These are phyloP conservation scores for Pseudachorutes palmiensis DNA, from an alignment of 1,140 invertebrate genomes.

Conservation along the genomic window DNA sequence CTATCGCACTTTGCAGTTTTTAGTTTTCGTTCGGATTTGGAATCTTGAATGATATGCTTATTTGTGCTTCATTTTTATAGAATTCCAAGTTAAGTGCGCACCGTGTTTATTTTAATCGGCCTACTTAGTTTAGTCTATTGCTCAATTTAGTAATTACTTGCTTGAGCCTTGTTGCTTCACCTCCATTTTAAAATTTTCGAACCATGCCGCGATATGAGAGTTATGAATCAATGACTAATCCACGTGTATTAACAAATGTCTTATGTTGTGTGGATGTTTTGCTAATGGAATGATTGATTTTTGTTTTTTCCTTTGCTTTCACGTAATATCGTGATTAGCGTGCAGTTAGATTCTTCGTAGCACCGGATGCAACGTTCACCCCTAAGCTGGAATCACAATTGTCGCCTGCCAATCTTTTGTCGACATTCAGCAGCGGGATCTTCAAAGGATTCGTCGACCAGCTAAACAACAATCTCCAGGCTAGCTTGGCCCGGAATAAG, in stretches of 20 bases:
- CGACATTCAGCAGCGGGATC: conserved; percentile 31
- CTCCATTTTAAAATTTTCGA: no score
- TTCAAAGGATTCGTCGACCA: conserved; percentile 32
- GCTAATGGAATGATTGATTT: background rate
- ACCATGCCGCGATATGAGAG: no score
- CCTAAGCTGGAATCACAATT: conserved; percentile 12
- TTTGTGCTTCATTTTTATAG: background rate
- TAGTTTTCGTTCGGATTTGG: no score
- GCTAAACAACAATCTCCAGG: conserved; percentile 17
- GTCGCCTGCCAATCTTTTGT: conserved; percentile 23
- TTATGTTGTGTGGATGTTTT: conserved; percentile 15
- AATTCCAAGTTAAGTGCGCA: no score
- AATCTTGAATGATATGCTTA: no score
- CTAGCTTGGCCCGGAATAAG: background rate
- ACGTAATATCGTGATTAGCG: background rate
- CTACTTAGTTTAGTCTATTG: no score
- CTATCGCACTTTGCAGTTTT: no score
- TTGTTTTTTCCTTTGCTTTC: conserved; percentile 14
- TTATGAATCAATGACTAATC: no score
- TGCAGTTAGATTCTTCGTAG: background rate
- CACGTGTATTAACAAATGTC: no score
- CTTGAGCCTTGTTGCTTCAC: no score
- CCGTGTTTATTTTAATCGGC: no score
- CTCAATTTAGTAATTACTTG: no score
- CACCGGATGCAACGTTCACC: conserved; percentile 12